Evolutionary conservation across 2,797 vertebrate species (phyloP).

Genomic region (Melanotaenia pygmaea): DNA sequence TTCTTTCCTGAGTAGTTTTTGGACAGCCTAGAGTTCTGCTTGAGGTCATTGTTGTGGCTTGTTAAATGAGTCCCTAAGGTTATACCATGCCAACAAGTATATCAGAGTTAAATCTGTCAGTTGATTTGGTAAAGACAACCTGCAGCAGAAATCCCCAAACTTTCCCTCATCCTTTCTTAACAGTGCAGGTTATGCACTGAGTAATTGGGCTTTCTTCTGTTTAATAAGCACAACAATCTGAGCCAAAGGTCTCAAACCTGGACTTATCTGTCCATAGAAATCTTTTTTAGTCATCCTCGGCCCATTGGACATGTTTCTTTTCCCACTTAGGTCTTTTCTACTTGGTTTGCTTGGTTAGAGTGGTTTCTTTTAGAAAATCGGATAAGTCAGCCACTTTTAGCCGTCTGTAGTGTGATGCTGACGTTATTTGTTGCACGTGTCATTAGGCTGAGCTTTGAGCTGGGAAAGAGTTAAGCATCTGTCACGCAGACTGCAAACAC

Average conservation of each 20-base stretch:
- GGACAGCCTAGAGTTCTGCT: not conserved
- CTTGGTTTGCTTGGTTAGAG: not conserved
- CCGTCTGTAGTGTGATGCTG: not conserved
- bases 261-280: not conserved
- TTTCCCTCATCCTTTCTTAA: not conserved
- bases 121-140: not conserved
- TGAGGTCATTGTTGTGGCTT: not conserved
- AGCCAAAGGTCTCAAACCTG: not conserved
- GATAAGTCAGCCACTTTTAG: not conserved
- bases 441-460: not conserved
- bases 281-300: not conserved
- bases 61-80: not conserved
- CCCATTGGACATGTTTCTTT: not conserved
- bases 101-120: not conserved
- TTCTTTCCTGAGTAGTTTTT: not conserved
- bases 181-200: not conserved
- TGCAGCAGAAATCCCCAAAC: not conserved
- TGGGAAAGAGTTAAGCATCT: slow-evolving; percentile 1
- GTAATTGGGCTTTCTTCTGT: not conserved
- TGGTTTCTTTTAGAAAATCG: not conserved
- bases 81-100: not conserved
- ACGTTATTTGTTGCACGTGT: not conserved
- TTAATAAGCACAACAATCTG: not conserved
- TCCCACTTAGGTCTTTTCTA: not conserved
- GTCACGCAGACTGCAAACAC: not conserved